Percentiles rank a stretch among this genome's conserved stretches.
Conservation (phyloP, 1,140 invertebrate species). For the Phthorimaea operculella region DNA sequence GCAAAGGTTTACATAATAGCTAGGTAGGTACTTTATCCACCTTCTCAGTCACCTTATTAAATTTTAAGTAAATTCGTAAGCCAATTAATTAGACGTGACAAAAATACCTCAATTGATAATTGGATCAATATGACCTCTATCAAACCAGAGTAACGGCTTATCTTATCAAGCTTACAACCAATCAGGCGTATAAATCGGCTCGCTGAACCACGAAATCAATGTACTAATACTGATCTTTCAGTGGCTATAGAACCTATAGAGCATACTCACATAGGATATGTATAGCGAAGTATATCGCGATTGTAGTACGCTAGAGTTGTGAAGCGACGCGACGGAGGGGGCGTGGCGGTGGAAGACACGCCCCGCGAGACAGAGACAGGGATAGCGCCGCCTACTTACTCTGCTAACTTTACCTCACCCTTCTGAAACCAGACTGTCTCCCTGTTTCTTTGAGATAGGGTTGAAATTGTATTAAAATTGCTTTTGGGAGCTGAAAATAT, state of each 20-base stretch:
- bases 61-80: too few species aligned
- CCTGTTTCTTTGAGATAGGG: background rate
- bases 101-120: too few species aligned
- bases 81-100: too few species aligned
- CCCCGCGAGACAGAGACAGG: constrained; percentile 45
- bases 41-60: too few species aligned
- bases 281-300: background rate
- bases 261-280: background rate
- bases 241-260: background rate
- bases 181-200: background rate
- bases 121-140: too few species aligned
- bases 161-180: background rate
- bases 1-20: too few species aligned
- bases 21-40: too few species aligned
- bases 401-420: background rate
- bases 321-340: constrained; percentile 15
- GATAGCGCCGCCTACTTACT: constrained; percentile 45
- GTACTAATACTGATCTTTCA: too few species aligned
- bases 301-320: background rate
- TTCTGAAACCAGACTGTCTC: background rate
- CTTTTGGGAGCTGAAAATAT: background rate
- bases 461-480: background rate
- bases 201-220: background rate
- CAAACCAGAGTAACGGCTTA: too few species aligned
- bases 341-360: constrained; percentile 45